phyloP scores from a whole-genome alignment of 37 sponge, comb jelly and placozoan species.

The Crambe crambe region DNA sequence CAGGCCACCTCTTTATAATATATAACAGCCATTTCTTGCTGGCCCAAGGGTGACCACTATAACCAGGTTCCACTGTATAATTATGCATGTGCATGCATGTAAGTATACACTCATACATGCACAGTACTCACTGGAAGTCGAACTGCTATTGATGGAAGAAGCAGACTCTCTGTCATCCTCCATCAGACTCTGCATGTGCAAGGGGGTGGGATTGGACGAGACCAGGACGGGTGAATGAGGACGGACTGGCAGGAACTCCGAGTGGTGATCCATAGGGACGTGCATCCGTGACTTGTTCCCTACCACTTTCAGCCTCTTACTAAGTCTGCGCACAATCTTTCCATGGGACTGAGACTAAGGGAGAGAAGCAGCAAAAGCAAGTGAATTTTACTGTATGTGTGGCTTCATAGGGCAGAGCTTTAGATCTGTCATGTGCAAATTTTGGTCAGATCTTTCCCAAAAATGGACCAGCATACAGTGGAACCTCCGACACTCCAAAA shows the following conservation, averaged over 20 bases:
- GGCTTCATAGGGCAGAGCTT: no score
- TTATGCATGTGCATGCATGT: no score
- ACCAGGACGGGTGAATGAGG: constrained; percentile 57
- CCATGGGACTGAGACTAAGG: constrained; percentile 62
- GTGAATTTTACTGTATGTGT: no score
- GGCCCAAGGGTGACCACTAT: no score
- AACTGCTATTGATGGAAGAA: background rate
- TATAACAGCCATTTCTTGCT: no score
- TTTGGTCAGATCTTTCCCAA: no score
- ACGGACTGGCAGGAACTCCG: constrained; percentile 20
- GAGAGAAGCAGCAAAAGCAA: background rate
- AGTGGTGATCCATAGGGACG: background rate
- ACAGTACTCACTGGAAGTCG: background rate
- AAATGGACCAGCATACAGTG: no score
- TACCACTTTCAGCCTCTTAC: constrained; percentile 55
- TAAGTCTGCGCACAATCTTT: constrained; percentile 57
- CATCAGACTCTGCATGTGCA: constrained; percentile 15
- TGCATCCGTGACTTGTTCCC: background rate
- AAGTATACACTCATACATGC: no score
- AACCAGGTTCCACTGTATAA: no score
- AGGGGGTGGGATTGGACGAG: constrained; percentile 25
- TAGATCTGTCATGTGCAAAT: no score
- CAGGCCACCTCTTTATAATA: no score
- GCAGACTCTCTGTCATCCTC: constrained; percentile 13
- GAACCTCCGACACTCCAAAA: no score